These are phyloP conservation scores for Tridacna crocea DNA, from an alignment of 2,888 invertebrate species.

Conservation along the genomic window DNA sequence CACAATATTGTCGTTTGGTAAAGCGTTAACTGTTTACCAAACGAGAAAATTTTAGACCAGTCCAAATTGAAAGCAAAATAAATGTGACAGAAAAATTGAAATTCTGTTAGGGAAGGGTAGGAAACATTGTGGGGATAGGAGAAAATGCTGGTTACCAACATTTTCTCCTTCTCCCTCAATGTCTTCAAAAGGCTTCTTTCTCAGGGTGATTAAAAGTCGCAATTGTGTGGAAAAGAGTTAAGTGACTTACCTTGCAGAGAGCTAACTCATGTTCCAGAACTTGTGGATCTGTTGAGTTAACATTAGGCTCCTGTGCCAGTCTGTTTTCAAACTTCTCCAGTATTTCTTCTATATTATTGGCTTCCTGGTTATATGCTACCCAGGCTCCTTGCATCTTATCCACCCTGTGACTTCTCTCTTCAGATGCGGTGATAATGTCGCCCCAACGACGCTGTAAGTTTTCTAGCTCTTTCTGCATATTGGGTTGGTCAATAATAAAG, in stretches of 20 bases:
- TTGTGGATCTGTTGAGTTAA: conserved; percentile 77
- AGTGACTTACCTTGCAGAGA: conserved; percentile 74
- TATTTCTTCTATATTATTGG: conserved; percentile 74
- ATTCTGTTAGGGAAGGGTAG: too few relatives aligned
- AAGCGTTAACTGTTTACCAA: too few relatives aligned
- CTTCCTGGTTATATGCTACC: conserved; percentile 76
- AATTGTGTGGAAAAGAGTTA: too few relatives aligned
- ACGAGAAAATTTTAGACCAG: too few relatives aligned
- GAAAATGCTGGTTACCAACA: too few relatives aligned
- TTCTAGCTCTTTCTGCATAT: conserved; percentile 77
- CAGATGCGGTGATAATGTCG: conserved; percentile 71
- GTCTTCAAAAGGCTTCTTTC: too few relatives aligned
- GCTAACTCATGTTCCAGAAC: conserved; percentile 80
- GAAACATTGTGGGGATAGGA: too few relatives aligned
- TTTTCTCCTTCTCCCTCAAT: too few relatives aligned
- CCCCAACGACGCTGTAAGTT: conserved; percentile 79
- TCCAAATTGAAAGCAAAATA: too few relatives aligned
- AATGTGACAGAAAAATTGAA: too few relatives aligned
- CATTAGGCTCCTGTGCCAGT: conserved; percentile 75
- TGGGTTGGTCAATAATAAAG: conserved; percentile 80
- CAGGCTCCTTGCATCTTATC: conserved; percentile 79
- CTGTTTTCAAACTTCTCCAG: conserved; percentile 76
- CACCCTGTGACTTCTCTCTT: conserved; percentile 76
- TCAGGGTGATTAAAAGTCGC: too few relatives aligned
- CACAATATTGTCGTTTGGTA: too few relatives aligned